Evolutionary conservation across 2,797 vertebrate genomes (phyloP).

Genomic region (Pantherophis vulpinus): DNA sequence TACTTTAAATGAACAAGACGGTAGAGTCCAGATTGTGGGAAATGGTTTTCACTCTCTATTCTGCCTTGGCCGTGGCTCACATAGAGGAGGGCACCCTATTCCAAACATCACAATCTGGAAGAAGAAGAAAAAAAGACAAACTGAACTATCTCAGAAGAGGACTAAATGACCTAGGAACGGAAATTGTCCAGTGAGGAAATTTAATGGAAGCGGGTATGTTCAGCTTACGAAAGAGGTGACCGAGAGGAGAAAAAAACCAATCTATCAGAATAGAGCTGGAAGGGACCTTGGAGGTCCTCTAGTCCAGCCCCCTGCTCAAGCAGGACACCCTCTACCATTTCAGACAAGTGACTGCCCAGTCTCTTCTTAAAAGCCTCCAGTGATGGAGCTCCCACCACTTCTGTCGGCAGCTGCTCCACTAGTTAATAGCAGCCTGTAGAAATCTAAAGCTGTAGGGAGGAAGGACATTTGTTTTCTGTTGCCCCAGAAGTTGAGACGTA

Average conservation of each 20-base stretch:
- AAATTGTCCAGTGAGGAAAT: not conserved
- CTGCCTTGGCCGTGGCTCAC: not conserved
- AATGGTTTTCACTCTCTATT: not conserved
- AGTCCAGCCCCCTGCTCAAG: no score
- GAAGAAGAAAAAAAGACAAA: not conserved
- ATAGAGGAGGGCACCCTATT: not conserved
- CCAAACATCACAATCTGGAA: not conserved
- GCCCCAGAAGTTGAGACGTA: not conserved
- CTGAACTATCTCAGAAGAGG: not conserved
- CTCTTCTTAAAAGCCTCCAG: no score
- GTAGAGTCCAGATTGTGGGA: not conserved
- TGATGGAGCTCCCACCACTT: no score
- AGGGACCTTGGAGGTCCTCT: no score
- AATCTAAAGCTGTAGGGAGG: not conserved
- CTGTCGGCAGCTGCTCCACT: no score
- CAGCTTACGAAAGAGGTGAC: not conserved
- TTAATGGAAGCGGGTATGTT: not conserved
- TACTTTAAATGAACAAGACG: not conserved
- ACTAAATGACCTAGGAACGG: not conserved
- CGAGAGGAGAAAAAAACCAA: not conserved
- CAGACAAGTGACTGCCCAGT: no score
- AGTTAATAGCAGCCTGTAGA: not conserved
- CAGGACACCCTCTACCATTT: no score
- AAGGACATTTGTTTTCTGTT: not conserved
- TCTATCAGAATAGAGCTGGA: no score